Evolutionary conservation across 2,113 vertebrate species (phyloP).

Genomic region (Mesitornis unicolor): DNA sequence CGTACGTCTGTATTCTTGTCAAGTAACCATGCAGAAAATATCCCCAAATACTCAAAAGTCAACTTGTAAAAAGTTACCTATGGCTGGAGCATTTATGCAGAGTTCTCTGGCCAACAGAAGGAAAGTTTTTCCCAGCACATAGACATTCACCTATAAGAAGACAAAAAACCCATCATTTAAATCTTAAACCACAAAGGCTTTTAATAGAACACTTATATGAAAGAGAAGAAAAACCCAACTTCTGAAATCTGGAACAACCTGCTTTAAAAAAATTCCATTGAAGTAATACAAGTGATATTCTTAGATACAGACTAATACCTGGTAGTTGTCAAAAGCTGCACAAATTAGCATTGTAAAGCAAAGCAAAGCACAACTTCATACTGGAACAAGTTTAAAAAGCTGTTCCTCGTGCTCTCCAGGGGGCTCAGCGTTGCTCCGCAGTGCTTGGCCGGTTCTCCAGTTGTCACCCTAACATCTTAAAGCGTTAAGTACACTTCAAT

Average conservation of each 20-base stretch:
- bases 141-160: constrained; percentile 89
- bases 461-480: not conserved
- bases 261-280: not conserved
- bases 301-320: not conserved
- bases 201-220: not conserved
- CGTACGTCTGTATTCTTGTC: not conserved
- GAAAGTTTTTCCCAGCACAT: constrained; percentile 91
- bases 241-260: not conserved
- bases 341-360: not conserved
- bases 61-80: constrained; percentile 80
- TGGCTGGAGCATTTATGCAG: constrained; percentile 95
- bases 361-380: not conserved
- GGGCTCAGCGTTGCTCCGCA: not conserved
- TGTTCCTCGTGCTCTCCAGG: not conserved
- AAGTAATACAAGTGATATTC: not conserved
- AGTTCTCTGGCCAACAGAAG: constrained; percentile 91
- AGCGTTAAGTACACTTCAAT: not conserved
- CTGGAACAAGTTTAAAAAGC: not conserved
- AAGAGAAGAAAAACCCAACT: not conserved
- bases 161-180: constrained; percentile 4
- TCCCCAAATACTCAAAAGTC: not conserved
- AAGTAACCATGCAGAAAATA: not conserved
- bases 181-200: constrained; percentile 16
- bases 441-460: not conserved
- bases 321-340: not conserved